A percentile compares a stretch with the other conserved stretches of the same genome.
These are phyloP conservation scores for Ptychodera flava DNA, from an alignment of 35 echinoderm and acorn worm genomes.

Conservation along the genomic window DNA sequence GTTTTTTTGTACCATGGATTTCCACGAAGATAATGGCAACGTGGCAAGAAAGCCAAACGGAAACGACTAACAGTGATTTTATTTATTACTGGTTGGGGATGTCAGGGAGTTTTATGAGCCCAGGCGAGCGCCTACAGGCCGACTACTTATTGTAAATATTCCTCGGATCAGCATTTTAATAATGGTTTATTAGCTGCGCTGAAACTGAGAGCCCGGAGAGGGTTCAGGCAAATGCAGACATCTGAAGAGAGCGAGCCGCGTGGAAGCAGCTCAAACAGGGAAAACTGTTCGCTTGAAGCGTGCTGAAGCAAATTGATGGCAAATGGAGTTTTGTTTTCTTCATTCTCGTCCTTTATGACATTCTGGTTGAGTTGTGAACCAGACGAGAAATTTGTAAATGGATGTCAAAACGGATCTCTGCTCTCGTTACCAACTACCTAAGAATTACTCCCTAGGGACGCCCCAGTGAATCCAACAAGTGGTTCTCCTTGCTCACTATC, in stretches of 20 bases:
- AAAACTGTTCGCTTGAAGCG: too few relatives aligned
- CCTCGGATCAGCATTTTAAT: neutral
- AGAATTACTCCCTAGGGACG: neutral
- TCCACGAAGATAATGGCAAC: too few relatives aligned
- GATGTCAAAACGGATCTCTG: neutral
- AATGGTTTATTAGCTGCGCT: neutral
- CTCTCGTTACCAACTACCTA: neutral
- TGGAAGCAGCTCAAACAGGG: too few relatives aligned
- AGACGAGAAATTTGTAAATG: conserved; percentile 1
- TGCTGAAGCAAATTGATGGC: too few relatives aligned
- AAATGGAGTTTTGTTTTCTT: too few relatives aligned
- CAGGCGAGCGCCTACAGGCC: neutral
- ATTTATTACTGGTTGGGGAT: neutral
- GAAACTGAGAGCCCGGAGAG: too few relatives aligned
- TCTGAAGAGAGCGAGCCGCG: too few relatives aligned
- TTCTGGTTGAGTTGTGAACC: neutral
- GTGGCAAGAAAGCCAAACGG: neutral
- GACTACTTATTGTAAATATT: neutral
- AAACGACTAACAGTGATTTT: neutral
- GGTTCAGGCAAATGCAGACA: too few relatives aligned
- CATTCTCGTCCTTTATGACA: neutral
- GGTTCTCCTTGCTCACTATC: neutral
- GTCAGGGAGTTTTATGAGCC: neutral
- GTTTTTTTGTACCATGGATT: too few relatives aligned
- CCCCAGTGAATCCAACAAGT: neutral